Evolutionary conservation across 2,113 vertebrate species (phyloP), one percentile per base, ranked within the genome.

Genomic region (Megaleporinus macrocephalus): DNA sequence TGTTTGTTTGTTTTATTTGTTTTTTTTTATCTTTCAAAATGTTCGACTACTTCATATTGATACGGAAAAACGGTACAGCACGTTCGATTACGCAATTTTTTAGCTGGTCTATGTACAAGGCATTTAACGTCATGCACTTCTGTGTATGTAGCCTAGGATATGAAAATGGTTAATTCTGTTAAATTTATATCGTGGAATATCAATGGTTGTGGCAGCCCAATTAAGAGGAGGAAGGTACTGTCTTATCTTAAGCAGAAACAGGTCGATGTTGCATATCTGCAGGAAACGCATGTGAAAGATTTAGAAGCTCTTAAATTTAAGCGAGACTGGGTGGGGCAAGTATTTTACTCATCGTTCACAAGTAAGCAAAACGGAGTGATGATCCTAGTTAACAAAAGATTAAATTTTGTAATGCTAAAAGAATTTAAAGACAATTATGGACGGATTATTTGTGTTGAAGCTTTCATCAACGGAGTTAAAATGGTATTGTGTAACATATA

Each of bases 41-140:
- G 14, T 49, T 49, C 65, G 62, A 69, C 65, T n/a, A n/a, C n/a
- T n/a, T n/a, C n/a, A n/a, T n/a, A n/a, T 36, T 70, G 68, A 66
- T 53, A 59, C 44, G 51, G 53, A 55, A 15, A 55, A 20, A 55
- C 18, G 53, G 53, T 55, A 20, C 20, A 55, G 53, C 53, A 55
- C 18, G 53, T 18, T 18, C 14, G 4, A 14, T 55, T 20, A 55
- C 20, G 13, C 9, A 12, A 20, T 55, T 55, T 36, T 6, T 36
- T 14, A 55, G 10, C 24, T 24, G 36, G 22, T 0, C 5, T 24
- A 49, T 26, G 53, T n/a, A n/a, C 20, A 2, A 47, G 1, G 4
- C n/a, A 11, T 44, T 41, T 47, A 4, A n/a, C 44, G 15, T 44
- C 6, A n/a, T 9, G 26, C 59, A 1, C 5, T 0, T 9, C 53